phyloP scores from a whole-genome alignment of 2,797 vertebrate species.

The Nyctibius grandis region DNA sequence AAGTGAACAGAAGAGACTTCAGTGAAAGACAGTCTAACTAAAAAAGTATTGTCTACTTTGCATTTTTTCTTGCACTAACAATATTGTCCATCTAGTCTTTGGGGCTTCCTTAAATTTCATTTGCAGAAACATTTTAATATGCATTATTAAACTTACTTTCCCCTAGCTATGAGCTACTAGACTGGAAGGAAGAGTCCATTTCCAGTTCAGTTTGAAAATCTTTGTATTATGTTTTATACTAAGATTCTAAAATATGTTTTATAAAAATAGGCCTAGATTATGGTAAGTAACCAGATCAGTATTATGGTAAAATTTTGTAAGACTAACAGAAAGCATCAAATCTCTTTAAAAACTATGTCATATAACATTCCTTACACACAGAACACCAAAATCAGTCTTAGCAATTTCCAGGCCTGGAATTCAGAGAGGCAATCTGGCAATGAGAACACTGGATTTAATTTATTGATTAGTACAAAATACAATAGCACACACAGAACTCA shows the following conservation, averaged over 20 bases:
- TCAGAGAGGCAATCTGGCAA: not conserved
- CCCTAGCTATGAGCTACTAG: not conserved
- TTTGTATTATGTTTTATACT: not conserved
- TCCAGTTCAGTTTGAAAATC: not conserved
- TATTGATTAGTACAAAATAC: not conserved
- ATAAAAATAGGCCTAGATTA: not conserved
- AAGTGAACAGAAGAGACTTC: not conserved
- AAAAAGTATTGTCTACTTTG: not conserved
- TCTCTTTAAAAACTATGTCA: not conserved
- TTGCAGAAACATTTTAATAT: not conserved
- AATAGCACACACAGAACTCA: not conserved
- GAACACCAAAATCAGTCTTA: not conserved
- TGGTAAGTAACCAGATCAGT: not conserved
- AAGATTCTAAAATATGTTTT: not conserved
- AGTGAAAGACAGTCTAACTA: not conserved
- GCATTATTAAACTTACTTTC: not conserved
- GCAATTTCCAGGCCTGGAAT: not conserved
- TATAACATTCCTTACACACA: not conserved
- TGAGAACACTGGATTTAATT: not conserved
- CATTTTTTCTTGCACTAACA: not conserved
- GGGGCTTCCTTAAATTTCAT: not conserved
- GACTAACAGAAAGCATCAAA: not conserved
- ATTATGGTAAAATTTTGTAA: not conserved
- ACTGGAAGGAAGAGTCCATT: not conserved
- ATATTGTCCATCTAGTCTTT: not conserved